Evolutionary conservation across 2,797 vertebrate species (phyloP), one percentile per base, ranked within the genome.

Genomic region (Artibeus lituratus): DNA sequence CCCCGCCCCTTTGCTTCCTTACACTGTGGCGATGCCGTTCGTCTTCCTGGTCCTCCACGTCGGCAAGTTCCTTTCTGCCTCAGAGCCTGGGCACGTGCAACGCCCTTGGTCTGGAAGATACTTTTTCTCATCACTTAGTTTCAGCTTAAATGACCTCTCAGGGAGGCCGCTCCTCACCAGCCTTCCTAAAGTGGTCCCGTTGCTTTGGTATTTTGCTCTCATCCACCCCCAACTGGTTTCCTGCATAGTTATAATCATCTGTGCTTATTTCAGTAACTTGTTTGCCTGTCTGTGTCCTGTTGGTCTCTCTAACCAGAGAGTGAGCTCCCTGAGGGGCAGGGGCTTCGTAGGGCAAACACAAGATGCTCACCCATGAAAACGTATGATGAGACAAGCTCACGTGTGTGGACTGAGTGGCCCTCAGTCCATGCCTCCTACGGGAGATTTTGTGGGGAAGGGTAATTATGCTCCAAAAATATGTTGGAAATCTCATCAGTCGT

Each of bases 321-420:
- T 24, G 22, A 51, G 26, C 8, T 16, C 37, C 62, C 18, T 0
- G 2, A 65, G 65, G 59, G 35, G 6, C n/a, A 84, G n/a, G 57
- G 59, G 19, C 19, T 42, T 39, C 67, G 29, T 19, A 32, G 44
- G 24, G 47, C 21, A 3, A 7, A 16, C 16, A 42, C 4, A 4
- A 0, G 19, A 67, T 10, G 57, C 26, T n/a, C 9, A 26, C 24
- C 32, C 11, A 5, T 26, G 19, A 11, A 69, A 14, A 16, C 5
- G 4, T 22, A 1, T 0, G 8, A 3, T 65, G 2, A 22, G 53
- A 69, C 0, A 26, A n/a, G 35, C 65, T 21, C 10, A 1, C 26
- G 18, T 5, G 0, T 12, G 2, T 42, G n/a, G 32, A 51, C 32
- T n/a, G 7, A 2, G 2, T 8, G 39, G 16, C 15, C 19, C 32